Evolutionary conservation across 2,888 invertebrate genomes (phyloP).

Genomic region (Diloba caeruleocephala): DNA sequence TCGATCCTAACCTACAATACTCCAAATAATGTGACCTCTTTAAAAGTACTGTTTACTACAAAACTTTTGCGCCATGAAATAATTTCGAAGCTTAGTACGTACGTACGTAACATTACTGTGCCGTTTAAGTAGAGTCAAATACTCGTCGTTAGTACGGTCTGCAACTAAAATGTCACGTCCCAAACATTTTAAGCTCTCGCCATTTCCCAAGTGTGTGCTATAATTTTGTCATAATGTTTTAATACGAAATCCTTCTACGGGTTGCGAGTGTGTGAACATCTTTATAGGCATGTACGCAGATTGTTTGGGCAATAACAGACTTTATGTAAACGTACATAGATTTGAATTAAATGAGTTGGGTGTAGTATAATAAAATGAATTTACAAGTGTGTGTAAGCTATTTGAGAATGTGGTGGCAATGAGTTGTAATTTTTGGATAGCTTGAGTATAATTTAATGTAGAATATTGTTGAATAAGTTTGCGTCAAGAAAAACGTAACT

Average conservation of each 20-base stretch:
- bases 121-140: conserved; percentile 61
- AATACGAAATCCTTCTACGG: conserved; percentile 64
- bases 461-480: too few species aligned
- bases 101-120: conserved; percentile 45
- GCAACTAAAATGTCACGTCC: conserved; percentile 76
- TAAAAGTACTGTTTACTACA: conserved; percentile 13
- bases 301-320: conserved; percentile 40
- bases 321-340: conserved; percentile 43
- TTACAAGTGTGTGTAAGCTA: conserved; percentile 11
- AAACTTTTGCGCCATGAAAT: conserved; percentile 38
- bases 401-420: conserved; percentile 9
- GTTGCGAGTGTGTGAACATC: conserved; percentile 58
- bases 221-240: conserved; percentile 73
- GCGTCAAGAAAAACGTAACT: too few species aligned
- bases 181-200: conserved; percentile 68
- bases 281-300: conserved; percentile 46
- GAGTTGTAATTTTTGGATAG: conserved; percentile 6
- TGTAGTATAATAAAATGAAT: conserved; percentile 13
- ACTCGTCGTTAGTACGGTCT: conserved; percentile 70
- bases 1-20: conserved; percentile 1
- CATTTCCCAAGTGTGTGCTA: conserved; percentile 63
- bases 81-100: conserved; percentile 38
- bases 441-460: conserved; percentile 9
- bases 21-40: conserved; percentile 9
- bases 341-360: conserved; percentile 35